A percentile compares a stretch with the other conserved stretches of the same genome.
Evolutionary conservation across 2,888 invertebrate genomes (phyloP).

Genomic region (Coelogynopora nodosa): DNA sequence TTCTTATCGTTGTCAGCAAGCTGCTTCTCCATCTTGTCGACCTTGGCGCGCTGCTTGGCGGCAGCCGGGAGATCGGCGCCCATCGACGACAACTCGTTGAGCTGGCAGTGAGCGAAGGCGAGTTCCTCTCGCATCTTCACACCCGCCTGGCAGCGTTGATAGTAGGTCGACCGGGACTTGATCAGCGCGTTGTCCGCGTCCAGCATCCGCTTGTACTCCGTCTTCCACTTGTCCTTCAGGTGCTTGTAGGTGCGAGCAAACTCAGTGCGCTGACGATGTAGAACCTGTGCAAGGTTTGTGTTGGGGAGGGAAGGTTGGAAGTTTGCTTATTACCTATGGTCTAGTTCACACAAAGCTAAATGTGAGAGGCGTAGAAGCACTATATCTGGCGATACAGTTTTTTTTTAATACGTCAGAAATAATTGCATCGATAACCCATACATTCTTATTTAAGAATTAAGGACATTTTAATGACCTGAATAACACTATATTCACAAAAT

Average conservation of each 20-base stretch:
- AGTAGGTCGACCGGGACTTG: conserved; percentile 40
- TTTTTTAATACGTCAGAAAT: no score
- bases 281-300: no score
- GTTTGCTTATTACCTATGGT: no score
- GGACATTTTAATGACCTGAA: no score
- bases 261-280: conserved; percentile 42
- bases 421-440: no score
- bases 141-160: conserved; percentile 43
- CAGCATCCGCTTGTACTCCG: conserved; percentile 39
- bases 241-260: conserved; percentile 40
- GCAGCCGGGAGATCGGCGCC: background rate
- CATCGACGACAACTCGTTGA: background rate
- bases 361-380: no score
- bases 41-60: conserved; percentile 33
- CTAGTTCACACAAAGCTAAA: no score
- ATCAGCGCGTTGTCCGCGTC: conserved; percentile 43
- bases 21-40: conserved; percentile 42
- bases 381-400: no score
- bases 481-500: no score
- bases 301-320: no score
- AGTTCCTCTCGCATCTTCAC: conserved; percentile 43
- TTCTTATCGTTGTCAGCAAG: conserved; percentile 44
- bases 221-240: conserved; percentile 45
- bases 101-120: conserved; percentile 30
- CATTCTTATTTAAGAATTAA: no score